These are phyloP conservation scores for Heterocephalus glaber DNA, from an alignment of 2,113 vertebrate species.

Conservation along the genomic window DNA sequence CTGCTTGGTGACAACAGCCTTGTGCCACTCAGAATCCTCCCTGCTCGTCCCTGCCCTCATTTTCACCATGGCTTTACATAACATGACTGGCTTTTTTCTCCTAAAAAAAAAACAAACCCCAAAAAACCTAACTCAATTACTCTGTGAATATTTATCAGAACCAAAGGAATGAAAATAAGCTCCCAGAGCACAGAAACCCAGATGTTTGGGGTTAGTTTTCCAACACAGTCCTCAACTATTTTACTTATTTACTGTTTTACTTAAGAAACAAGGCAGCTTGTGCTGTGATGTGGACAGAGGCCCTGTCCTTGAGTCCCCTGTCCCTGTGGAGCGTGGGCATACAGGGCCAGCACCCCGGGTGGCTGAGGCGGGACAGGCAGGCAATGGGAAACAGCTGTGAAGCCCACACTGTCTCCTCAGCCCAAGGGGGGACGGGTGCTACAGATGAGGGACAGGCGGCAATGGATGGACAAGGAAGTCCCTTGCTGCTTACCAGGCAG, in stretches of 20 bases:
- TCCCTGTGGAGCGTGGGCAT: conserved; percentile 39
- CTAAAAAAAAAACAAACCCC: not conserved
- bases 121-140: conserved; percentile 64
- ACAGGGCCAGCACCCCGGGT: not conserved
- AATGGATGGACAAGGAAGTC: not conserved
- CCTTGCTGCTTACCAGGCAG: not conserved
- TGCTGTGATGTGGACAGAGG: conserved; percentile 60
- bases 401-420: not conserved
- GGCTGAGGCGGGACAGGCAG: conserved; percentile 47
- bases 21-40: not conserved
- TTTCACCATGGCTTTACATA: conserved; percentile 46
- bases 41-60: not conserved
- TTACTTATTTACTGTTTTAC: conserved; percentile 74
- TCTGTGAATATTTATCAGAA: conserved; percentile 69
- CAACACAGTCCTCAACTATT: conserved; percentile 67
- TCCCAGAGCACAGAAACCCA: conserved; percentile 49
- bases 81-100: conserved; percentile 39
- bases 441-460: conserved; percentile 60
- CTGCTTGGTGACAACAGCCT: not conserved
- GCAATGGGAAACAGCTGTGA: conserved; percentile 73
- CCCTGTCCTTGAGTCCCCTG: conserved; percentile 13
- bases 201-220: conserved; percentile 70
- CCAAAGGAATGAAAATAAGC: conserved; percentile 72
- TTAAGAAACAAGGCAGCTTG: conserved; percentile 70
- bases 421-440: conserved; percentile 44